Percentiles rank a stretch among this genome's conserved stretches.
Evolutionary conservation across 2,888 invertebrate species (phyloP).

Genomic region (Nomada ruficornis): DNA sequence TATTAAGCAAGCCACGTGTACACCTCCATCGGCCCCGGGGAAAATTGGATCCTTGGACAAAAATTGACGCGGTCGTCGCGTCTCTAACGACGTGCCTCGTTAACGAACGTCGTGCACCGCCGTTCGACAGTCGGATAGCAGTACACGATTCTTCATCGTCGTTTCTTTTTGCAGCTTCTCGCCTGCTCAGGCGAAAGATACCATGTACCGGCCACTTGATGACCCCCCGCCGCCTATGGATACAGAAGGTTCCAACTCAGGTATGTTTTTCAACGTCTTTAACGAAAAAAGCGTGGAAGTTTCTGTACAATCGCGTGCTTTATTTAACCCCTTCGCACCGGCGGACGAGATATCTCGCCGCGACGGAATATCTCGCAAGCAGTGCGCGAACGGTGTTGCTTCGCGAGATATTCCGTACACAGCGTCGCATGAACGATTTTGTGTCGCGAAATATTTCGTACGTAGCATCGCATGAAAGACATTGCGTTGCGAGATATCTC

Average conservation of each 20-base stretch:
- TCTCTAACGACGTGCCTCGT: constrained; percentile 44
- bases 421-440: too few species aligned
- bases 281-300: background rate
- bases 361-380: too few species aligned
- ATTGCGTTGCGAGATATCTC: too few species aligned
- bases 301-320: too few species aligned
- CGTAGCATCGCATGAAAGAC: too few species aligned
- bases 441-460: too few species aligned
- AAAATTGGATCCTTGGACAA: constrained; percentile 37
- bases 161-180: constrained; percentile 87
- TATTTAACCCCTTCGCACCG: too few species aligned
- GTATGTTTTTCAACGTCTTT: constrained; percentile 74
- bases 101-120: background rate
- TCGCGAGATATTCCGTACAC: too few species aligned
- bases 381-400: too few species aligned
- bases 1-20: constrained; percentile 27
- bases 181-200: constrained; percentile 92
- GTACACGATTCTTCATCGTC: background rate
- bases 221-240: constrained; percentile 93
- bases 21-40: constrained; percentile 1
- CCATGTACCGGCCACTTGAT: constrained; percentile 95
- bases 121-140: constrained; percentile 36
- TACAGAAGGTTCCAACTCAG: constrained; percentile 93
- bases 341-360: too few species aligned
- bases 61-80: constrained; percentile 1